Conservation (phyloP, 2,797 vertebrate species). For the Myiotriccus ornatus region DNA sequence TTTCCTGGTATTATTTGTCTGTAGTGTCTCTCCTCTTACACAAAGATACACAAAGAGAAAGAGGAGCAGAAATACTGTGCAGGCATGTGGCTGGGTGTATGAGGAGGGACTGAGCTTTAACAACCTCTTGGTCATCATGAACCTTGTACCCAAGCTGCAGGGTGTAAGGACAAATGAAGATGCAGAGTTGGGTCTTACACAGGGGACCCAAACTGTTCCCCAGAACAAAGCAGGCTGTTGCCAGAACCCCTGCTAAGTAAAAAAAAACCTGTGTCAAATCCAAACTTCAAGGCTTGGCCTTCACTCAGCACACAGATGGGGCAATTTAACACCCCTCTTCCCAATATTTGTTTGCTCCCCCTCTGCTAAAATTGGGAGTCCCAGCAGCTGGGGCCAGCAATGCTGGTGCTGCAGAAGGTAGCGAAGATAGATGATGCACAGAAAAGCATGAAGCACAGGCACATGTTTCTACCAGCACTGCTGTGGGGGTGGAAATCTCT, state of each 20-base stretch:
- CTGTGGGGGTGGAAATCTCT: slow-evolving; percentile 54
- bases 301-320: not conserved
- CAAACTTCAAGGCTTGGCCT: not conserved
- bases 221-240: not conserved
- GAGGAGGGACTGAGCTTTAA: not conserved
- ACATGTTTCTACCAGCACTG: not conserved
- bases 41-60: not conserved
- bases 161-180: not conserved
- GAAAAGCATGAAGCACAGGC: not conserved
- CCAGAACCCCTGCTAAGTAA: not conserved
- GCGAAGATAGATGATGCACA: not conserved
- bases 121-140: not conserved
- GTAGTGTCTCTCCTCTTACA: not conserved
- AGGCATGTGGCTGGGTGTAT: not conserved
- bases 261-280: not conserved
- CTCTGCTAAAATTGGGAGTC: not conserved
- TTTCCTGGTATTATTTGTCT: not conserved
- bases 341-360: not conserved
- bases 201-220: not conserved
- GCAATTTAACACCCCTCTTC: not conserved
- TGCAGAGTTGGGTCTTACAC: not conserved
- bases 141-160: not conserved
- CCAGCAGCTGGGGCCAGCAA: accelerated
- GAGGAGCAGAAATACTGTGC: not conserved
- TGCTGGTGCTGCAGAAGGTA: not conserved